Base-by-base conservation (phyloP, 1,140 invertebrate genomes). In the Eumaeus atala region DNA sequence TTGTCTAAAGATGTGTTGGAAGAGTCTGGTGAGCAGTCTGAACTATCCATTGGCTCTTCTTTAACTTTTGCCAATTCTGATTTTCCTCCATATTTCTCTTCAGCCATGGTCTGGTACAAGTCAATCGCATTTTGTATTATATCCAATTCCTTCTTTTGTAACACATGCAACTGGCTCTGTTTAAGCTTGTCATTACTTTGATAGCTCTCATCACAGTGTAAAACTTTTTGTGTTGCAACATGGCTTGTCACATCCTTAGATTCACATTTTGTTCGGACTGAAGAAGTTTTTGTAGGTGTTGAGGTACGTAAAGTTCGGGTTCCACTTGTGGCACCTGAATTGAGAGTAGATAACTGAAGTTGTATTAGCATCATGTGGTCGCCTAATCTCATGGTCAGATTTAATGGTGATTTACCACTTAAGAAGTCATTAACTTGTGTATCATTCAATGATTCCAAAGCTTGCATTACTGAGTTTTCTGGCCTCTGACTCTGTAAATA, bases 341-440 rank as follows among this genome's bases (percentile, higher is more conserved):
- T 90, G 3, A 96, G 92, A 10, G 95, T 97, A 44, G 95, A 97
- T 51, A 98, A 87, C 78, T 98, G 96, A 37, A 98, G 88, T 81
- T 98, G 96, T 55, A 98, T 97, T 54, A 98, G 90, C 96, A 98
- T 97, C 94, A 98, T 97, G 87, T 98, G 96, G 78, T 98, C 96
- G 17, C 96, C 96, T 10, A 98, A 88, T 56, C 96, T 91, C 95
- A 98, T 97, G 38, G 95, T 97, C 48, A 98, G 88, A 84, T 97
- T 97, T 18, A 98, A 87, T 11, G 97, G 97, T 21, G 95, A 95
- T 83, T 96, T 96, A 38, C 96, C 96, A 74, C 95, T 96, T 9
- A 98, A 89, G 78, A 98, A 98, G 84, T 97, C 96, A 88, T 96
- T 97, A 56, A 98, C 96, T 90, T 96, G 95, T 54, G 93, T 94